phyloP scores from a whole-genome alignment of 1,140 invertebrate species.

The Lepidurus packardi region DNA sequence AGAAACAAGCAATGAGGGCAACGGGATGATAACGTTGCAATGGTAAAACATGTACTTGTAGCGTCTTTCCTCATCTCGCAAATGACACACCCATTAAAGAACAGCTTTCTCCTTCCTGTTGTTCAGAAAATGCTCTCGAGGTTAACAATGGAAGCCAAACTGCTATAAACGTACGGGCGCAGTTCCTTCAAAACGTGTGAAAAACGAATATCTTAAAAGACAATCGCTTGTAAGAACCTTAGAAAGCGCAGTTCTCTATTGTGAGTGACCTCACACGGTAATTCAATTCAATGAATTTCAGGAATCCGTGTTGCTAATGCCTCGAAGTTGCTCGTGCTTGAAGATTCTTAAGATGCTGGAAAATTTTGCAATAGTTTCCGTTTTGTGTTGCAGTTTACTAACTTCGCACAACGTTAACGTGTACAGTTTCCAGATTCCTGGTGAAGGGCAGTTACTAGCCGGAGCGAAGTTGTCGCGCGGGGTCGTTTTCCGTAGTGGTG shows the following conservation, averaged over 20 bases:
- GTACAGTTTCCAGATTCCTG: neutral
- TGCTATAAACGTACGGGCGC: neutral
- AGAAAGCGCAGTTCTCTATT: too few species aligned
- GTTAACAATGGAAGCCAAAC: constrained; percentile 1
- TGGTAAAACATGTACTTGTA: neutral
- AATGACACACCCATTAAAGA: neutral
- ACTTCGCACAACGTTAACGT: neutral
- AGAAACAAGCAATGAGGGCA: neutral
- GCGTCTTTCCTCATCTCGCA: neutral
- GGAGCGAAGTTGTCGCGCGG: neutral
- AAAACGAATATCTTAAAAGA: too few species aligned
- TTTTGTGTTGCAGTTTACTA: neutral
- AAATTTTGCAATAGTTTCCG: too few species aligned
- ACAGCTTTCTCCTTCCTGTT: neutral
- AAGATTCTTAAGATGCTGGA: too few species aligned
- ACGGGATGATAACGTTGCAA: neutral
- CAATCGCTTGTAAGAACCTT: too few species aligned
- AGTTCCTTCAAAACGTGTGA: neutral
- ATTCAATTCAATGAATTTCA: too few species aligned
- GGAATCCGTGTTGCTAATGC: too few species aligned
- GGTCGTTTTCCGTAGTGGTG: neutral
- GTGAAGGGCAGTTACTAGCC: neutral
- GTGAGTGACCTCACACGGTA: too few species aligned
- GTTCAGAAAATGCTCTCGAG: neutral
- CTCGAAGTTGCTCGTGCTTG: too few species aligned